These are phyloP conservation scores for Oncopodura yosiiana DNA, from an alignment of 1,140 invertebrate genomes.

Conservation along the genomic window DNA sequence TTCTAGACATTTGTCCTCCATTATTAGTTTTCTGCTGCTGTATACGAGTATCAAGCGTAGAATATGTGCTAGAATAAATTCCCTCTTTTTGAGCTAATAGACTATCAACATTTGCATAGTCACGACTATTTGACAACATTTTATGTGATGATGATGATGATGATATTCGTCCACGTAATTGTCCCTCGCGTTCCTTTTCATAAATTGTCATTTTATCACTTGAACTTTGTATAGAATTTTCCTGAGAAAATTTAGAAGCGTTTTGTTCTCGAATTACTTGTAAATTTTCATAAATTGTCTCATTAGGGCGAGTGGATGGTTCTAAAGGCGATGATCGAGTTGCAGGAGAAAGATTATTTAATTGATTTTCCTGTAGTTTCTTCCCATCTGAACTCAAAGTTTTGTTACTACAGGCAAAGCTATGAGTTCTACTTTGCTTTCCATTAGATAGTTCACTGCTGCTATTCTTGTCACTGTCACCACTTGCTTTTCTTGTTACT, in stretches of 20 bases:
- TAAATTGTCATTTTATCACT: background rate
- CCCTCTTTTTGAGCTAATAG: no score
- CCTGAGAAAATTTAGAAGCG: background rate
- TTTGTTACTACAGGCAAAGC: slow-evolving; percentile 18
- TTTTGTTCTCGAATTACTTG: slow-evolving; percentile 26
- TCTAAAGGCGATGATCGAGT: background rate
- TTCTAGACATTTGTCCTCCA: no score
- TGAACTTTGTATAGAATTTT: background rate
- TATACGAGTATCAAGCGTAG: no score
- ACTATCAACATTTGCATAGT: no score
- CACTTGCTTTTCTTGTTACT: slow-evolving; percentile 30
- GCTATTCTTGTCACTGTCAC: slow-evolving; percentile 8
- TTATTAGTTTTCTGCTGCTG: no score
- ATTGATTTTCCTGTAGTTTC: background rate
- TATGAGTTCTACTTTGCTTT: slow-evolving; percentile 21
- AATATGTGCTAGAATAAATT: no score
- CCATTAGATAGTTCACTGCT: background rate
- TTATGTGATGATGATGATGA: background rate
- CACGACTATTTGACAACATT: background rate
- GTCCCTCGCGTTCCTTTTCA: background rate
- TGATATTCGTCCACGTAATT: background rate
- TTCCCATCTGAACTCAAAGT: background rate
- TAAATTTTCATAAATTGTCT: slow-evolving; percentile 36
- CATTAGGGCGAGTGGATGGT: background rate
- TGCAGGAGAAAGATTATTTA: background rate